These are phyloP conservation scores for Ophioderma brevispina DNA, from an alignment of 35 echinoderm and acorn worm species.

Conservation along the genomic window DNA sequence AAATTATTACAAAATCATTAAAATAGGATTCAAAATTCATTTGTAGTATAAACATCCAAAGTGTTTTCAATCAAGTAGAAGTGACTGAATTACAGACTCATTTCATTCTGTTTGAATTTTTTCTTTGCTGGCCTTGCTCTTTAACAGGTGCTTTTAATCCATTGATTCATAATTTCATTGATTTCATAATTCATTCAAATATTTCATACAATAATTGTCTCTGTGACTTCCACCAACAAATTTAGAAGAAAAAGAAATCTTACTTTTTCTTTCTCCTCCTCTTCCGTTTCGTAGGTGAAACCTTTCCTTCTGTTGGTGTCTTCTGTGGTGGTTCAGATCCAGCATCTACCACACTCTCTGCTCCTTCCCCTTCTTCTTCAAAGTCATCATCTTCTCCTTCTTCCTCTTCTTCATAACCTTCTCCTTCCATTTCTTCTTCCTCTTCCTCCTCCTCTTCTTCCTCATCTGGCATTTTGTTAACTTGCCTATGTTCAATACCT, in stretches of 20 bases:
- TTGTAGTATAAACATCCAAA: too few species aligned
- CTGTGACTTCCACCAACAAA: not conserved
- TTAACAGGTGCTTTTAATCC: too few species aligned
- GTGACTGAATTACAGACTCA: too few species aligned
- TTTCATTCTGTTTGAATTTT: too few species aligned
- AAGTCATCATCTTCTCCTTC: constrained; percentile 68
- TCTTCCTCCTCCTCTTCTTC: not conserved
- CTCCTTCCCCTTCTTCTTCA: constrained; percentile 62
- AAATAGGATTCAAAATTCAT: too few species aligned
- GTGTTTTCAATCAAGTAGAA: too few species aligned
- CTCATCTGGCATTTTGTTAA: not conserved
- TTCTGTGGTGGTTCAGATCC: constrained; percentile 29
- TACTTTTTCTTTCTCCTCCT: constrained; percentile 81
- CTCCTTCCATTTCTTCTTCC: constrained; percentile 62
- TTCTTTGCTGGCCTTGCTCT: too few species aligned
- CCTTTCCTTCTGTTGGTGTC: not conserved
- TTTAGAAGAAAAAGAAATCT: too few species aligned
- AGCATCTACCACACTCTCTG: constrained; percentile 69
- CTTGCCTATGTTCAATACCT: not conserved
- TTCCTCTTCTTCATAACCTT: constrained; percentile 68
- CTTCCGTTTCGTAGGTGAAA: constrained; percentile 59
- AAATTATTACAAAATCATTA: too few species aligned
- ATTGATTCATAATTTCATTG: too few species aligned
- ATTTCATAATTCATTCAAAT: too few species aligned
- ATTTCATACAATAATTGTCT: too few species aligned